Evolutionary conservation across 2,797 vertebrate species (phyloP).

Genomic region (Scyliorhinus canicula): DNA sequence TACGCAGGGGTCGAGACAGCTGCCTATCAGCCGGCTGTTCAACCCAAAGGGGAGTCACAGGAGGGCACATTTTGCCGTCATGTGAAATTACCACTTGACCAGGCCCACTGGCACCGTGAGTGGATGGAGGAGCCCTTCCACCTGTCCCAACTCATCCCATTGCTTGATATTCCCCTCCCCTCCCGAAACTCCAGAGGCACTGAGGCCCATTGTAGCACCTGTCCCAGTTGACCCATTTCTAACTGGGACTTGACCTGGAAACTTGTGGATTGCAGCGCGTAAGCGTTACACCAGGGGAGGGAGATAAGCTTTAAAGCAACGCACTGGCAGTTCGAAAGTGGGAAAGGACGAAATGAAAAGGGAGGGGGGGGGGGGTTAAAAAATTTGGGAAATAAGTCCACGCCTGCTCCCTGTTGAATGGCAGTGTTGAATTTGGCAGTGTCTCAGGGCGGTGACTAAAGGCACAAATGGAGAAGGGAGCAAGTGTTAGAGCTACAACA

Average conservation of each 20-base stretch:
- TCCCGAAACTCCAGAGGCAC: not conserved
- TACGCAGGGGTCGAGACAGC: not conserved
- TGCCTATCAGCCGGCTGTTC: not conserved
- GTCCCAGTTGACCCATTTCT: not conserved
- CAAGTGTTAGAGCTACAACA: no score
- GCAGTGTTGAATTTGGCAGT: slow-evolving; percentile 22
- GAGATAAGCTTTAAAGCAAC: not conserved
- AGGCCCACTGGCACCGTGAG: not conserved
- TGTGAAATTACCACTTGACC: not conserved
- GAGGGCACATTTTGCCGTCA: not conserved
- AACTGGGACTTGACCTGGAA: not conserved
- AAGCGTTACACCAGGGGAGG: not conserved
- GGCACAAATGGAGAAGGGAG: not conserved
- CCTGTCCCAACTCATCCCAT: not conserved
- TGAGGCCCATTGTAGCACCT: not conserved
- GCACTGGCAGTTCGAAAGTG: not conserved
- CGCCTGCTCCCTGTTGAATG: not conserved
- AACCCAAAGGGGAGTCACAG: not conserved
- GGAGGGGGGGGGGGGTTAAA: no score
- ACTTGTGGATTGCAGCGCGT: not conserved
- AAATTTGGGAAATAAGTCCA: not conserved
- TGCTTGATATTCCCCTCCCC: not conserved
- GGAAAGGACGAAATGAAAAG: not conserved
- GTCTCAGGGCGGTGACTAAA: not conserved
- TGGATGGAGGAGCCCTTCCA: not conserved